phyloP scores from a whole-genome alignment of 2,888 invertebrate genomes.

The Cyaniris semiargus region DNA sequence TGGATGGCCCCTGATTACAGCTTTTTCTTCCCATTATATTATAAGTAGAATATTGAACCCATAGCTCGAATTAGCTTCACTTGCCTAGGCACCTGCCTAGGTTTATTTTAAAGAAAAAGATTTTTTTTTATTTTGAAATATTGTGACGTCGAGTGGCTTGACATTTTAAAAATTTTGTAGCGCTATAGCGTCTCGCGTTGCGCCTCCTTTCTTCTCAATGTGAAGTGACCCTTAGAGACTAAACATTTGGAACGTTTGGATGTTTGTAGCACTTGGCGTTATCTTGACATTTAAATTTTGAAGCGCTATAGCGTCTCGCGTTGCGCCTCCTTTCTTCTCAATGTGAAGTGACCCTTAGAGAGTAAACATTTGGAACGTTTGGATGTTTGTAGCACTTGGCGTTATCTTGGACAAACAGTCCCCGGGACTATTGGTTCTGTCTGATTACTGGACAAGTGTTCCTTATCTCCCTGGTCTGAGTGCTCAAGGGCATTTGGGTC shows the following conservation, averaged over 20 bases:
- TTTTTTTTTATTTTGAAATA: too few species aligned
- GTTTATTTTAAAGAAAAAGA: too few species aligned
- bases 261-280: conserved; percentile 44
- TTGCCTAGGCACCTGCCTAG: too few species aligned
- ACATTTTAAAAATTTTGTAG: too few species aligned
- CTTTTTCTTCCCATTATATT: too few species aligned
- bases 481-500: conserved; percentile 40
- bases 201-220: not conserved
- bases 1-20: too few species aligned
- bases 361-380: not conserved
- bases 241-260: not conserved
- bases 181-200: too few species aligned
- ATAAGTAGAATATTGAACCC: too few species aligned
- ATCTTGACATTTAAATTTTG: conserved; percentile 47
- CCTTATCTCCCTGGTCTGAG: conserved; percentile 44
- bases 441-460: conserved; percentile 55
- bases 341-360: not conserved
- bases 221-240: not conserved
- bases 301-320: too few species aligned
- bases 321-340: too few species aligned
- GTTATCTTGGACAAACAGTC: conserved; percentile 62
- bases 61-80: too few species aligned
- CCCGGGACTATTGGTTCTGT: conserved; percentile 65
- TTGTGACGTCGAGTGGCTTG: too few species aligned
- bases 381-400: conserved; percentile 35